Base-by-base conservation (phyloP, 2,888 invertebrate species). In the Nebria salina region DNA sequence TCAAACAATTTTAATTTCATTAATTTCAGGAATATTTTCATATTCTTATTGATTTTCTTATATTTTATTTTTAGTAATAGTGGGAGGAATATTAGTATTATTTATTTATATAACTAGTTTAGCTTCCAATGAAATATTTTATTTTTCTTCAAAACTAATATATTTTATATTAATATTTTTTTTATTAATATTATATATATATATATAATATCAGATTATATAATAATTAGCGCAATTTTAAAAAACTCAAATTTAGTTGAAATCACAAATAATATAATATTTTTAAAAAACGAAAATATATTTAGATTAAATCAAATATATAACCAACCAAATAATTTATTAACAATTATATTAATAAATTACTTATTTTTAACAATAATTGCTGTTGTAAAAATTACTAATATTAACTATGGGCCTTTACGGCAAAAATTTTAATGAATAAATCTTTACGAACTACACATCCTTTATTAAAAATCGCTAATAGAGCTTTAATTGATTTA, bases 291-390 rank as follows among this genome's bases (percentile, higher is more conserved):
- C 72, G 88, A 89, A 88, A 89, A 90, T 88, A 88, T 87, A 85
- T 86, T 89, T 84, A 89, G 89, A 75, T 85, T 92, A 88, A 89
- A 86, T 86, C 92, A 91, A 91, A 85, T 90, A 86, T 90, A 91
- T 86, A 91, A 91, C 87, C 89, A 86, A 41, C 90, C 91, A 83
- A 90, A 88, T 79, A 91, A 89, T 86, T 84, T 90, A 85, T 86
- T 91, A 85, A 90, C 90, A 86, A 86, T 90, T 85, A 86, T 91
- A 87, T 84, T 92, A 90, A 90, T 92, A 87, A 90, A 91, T 87
- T 93, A 92, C 85, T 86, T 93, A 89, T 90, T 93, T 88, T 89
- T 92, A 86, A 90, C 91, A 0, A 86, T 93, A 90, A 89, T 93
- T 86, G 90, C 90, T 41, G 87, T 91, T 82, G 90, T 92, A 84